Conservation (phyloP, 2,113 vertebrate species). For the Castor canadensis region DNA sequence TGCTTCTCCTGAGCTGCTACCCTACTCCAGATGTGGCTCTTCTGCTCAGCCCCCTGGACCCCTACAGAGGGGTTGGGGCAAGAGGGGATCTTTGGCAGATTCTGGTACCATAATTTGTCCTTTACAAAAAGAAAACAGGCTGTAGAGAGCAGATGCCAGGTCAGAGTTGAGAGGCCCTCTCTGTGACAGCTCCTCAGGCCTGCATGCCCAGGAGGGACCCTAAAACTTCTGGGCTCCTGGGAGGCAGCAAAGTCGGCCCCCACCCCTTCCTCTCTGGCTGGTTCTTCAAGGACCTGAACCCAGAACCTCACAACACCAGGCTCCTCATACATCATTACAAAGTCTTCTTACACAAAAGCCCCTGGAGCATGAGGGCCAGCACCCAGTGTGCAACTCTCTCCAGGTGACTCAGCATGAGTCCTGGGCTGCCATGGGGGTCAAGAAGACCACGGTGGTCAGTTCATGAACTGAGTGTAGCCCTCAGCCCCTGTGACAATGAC, state of each 20-base stretch:
- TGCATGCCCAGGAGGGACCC: background rate
- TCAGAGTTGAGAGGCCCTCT: background rate
- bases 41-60: background rate
- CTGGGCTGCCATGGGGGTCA: background rate
- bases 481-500: conserved; percentile 97
- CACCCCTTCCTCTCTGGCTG: background rate
- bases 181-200: background rate
- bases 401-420: background rate
- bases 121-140: conserved; percentile 26
- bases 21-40: background rate
- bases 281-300: background rate
- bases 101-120: conserved; percentile 69
- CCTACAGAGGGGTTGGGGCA: background rate
- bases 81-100: conserved; percentile 78
- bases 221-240: background rate
- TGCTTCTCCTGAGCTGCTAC: background rate
- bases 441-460: background rate
- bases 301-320: background rate
- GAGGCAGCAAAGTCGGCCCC: background rate
- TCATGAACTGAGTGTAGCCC: conserved; percentile 96
- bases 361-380: background rate
- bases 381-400: background rate
- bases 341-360: conserved; percentile 13
- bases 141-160: background rate
- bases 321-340: background rate